Base-by-base conservation (phyloP, 2,797 vertebrate species). In the Gymnocypris eckloni region DNA sequence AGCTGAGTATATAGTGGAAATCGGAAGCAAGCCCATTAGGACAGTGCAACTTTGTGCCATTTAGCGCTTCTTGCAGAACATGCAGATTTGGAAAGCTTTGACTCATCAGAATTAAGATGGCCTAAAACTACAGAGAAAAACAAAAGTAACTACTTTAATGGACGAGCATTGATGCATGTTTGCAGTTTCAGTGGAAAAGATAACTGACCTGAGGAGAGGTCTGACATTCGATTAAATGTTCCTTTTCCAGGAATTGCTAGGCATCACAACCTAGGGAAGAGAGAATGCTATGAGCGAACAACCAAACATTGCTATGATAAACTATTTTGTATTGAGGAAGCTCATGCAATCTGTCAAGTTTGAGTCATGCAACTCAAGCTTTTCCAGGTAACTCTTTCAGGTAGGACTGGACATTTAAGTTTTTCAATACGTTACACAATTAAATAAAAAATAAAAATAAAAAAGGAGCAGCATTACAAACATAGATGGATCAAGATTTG, bases 331-430 rank as follows among this genome's bases (percentile, higher is more conserved):
- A 83, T 84, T 75, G 33, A 86, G 25, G 41, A 79, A 83, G 50
- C 91, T 94, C 97, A 97, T 98, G 97, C 97, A 98, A 93, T 33
- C 91, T 95, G 95, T 96, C 93, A 94, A 89, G 91, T 93, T 88
- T 89, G 92, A 89, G 95, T 95, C 97, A 98, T 98, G 98, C 97
- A 97, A 97, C 94, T 97, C 95, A 93, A 95, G 95, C 95, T 94
- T 91, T 90, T 28, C 78, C 79, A 81, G n/a, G 33, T 33, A 33
- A 33, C 33, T 33, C 33, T 33, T 33, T 33, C 33, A 33, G 33
- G 66, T 48, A 81, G 82, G 59, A 33, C 33, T 33, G 33, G 33
- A 56, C 73, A 86, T 66, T 64, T 72, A 71, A 56, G 48, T 84
- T 64, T 75, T 33, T 33, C 75, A 50, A 66, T 80, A 85, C 22